These are phyloP conservation scores for Pseudomyrmex pallidus DNA, from an alignment of 1,140 invertebrate genomes.

Conservation along the genomic window DNA sequence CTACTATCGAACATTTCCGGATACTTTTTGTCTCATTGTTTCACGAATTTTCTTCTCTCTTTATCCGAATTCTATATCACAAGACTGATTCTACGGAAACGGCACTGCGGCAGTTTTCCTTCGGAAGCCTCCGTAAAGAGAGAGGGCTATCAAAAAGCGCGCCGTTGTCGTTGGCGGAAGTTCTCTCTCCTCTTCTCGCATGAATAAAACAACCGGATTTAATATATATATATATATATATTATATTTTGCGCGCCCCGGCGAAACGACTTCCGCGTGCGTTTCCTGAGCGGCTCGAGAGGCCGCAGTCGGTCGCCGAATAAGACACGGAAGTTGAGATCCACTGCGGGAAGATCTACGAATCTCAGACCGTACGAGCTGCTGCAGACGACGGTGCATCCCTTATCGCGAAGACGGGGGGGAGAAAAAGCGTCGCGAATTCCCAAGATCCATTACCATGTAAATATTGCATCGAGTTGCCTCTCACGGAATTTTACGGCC, in stretches of 20 bases:
- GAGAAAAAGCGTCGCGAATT: slow-evolving; percentile 47
- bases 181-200: slow-evolving; percentile 8
- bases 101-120: slow-evolving; percentile 22
- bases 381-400: slow-evolving; percentile 55
- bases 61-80: not conserved
- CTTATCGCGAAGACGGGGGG: slow-evolving; percentile 31
- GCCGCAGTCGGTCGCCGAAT: no score
- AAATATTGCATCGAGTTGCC: slow-evolving; percentile 51
- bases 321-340: slow-evolving; percentile 32
- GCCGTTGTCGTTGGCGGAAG: not conserved
- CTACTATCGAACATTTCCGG: not conserved
- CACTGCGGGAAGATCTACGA: slow-evolving; percentile 50
- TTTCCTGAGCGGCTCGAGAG: slow-evolving; percentile 27
- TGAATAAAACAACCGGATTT: slow-evolving; percentile 64
- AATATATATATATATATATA: slow-evolving; percentile 53
- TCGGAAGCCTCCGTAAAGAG: slow-evolving; percentile 37
- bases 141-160: slow-evolving; percentile 41
- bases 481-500: slow-evolving; percentile 33
- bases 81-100: not conserved
- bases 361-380: slow-evolving; percentile 42
- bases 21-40: slow-evolving; percentile 20
- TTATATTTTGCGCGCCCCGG: slow-evolving; percentile 25
- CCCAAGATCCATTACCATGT: slow-evolving; percentile 58
- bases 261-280: slow-evolving; percentile 50
- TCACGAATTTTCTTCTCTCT: slow-evolving; percentile 9